Base-by-base conservation (phyloP, 2,888 invertebrate species). In the Falcaria lacertinaria region DNA sequence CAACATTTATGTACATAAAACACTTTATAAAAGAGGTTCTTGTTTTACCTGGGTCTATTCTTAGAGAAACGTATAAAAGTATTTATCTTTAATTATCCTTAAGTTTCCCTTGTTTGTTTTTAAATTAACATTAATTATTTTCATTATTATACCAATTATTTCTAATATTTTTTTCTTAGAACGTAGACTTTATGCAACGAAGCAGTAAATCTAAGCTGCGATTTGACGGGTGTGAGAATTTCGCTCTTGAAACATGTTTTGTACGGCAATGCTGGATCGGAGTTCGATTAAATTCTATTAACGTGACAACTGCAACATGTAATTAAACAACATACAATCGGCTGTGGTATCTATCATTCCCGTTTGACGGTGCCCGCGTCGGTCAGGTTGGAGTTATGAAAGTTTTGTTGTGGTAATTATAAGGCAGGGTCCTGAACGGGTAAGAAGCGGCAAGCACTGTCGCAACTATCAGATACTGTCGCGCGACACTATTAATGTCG, bases 281-380 rank as follows among this genome's bases (percentile, higher is more conserved):
- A 52, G 64, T 65, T 75, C 74, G 83, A 88, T 87, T 84, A 83
- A 84, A 86, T 79, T 86, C 80, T 82, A 87, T 86, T 85, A 87
- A 63, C 69, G 72, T 72, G 77, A 78, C 71, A 74, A 71, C 72
- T 60, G 74, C 67, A 75, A 74, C 64, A 57, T 82, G 69, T 76
- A 80, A 86, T 86, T 84, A 87, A 71, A 69, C 64, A 76, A 74
- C 69, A 66, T 68, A 68, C 69, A 68, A 69, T 68, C 66, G 69
- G 59, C 71, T 82, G 80, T 81, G 80, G 80, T 86, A 82, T 84
- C 71, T 81, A 74, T 80, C 77, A 82, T 84, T 84, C 79, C 77
- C 74, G 77, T 78, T 74, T 75, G 77, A 76, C 68, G 64, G 71
- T 56, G 55, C 60, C 4, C 19, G 28, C 28, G 44, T 11, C 15